These are phyloP conservation scores for Arge pagana DNA, from an alignment of 2,888 invertebrate species.

Conservation along the genomic window DNA sequence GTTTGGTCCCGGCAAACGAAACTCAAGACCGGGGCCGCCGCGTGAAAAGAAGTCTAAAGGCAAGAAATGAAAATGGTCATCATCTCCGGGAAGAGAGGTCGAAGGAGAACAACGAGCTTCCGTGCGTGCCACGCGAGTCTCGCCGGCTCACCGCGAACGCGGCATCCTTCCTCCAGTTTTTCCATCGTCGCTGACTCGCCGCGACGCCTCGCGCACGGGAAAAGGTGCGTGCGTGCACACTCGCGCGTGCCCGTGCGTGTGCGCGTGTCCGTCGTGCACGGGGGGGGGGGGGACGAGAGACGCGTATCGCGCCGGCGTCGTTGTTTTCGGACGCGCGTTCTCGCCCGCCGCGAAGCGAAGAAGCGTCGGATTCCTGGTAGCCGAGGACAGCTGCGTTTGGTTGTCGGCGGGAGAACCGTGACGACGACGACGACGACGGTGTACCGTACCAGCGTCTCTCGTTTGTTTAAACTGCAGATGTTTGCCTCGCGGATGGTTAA, in stretches of 20 bases:
- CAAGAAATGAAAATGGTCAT: conserved; percentile 29
- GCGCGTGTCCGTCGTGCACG: too few species aligned
- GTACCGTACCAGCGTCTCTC: conserved; percentile 1
- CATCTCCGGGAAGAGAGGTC: conserved; percentile 26
- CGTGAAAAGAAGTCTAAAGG: conserved; percentile 28
- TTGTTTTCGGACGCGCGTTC: too few species aligned
- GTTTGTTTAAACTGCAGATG: conserved; percentile 20
- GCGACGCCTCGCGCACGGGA: too few species aligned
- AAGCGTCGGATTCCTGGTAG: not conserved
- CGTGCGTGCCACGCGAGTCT: not conserved
- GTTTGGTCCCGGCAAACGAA: conserved; percentile 45
- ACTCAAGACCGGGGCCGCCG: conserved; percentile 42
- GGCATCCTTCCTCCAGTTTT: too few species aligned
- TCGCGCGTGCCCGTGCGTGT: too few species aligned
- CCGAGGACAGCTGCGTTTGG: conserved; percentile 17
- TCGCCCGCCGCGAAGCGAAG: too few species aligned
- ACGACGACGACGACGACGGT: too few species aligned
- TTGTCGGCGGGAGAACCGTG: not conserved
- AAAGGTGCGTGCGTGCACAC: too few species aligned
- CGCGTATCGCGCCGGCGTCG: too few species aligned
- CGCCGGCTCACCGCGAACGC: not conserved
- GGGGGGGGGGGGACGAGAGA: too few species aligned
- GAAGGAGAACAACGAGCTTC: not conserved
- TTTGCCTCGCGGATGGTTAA: conserved; percentile 9
- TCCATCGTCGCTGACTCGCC: too few species aligned